A percentile compares a stretch with the other conserved stretches of the same genome.
phyloP scores from a whole-genome alignment of 2,888 invertebrate genomes.

The Phaonia tiefii region DNA sequence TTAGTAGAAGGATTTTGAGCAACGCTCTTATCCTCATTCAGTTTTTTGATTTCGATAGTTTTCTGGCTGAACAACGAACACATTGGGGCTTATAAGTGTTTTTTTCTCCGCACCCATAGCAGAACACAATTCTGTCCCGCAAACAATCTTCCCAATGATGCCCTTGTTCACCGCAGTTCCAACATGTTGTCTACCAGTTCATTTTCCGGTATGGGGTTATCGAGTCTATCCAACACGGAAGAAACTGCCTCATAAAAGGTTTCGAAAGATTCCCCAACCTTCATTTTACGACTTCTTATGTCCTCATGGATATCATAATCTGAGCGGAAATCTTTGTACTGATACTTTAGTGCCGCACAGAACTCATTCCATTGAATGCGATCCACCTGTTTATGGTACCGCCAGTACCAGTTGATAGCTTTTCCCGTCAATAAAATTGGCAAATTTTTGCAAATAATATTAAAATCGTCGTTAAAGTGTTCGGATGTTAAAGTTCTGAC shows the following conservation, averaged over 20 bases:
- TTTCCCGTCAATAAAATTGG: constrained; percentile 38
- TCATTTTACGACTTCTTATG: constrained; percentile 50
- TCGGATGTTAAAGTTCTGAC: constrained; percentile 14
- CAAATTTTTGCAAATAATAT: constrained; percentile 42
- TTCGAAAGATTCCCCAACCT: not conserved
- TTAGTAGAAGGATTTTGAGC: too few species aligned
- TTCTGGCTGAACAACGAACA: too few species aligned
- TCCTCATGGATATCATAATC: constrained; percentile 45
- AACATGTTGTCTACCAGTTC: constrained; percentile 16
- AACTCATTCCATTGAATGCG: constrained; percentile 39
- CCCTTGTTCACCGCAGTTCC: not conserved
- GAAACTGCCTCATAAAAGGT: constrained; percentile 1
- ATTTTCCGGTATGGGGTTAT: constrained; percentile 6
- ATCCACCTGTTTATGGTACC: constrained; percentile 22
- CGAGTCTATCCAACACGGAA: constrained; percentile 25
- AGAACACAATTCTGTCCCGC: not conserved
- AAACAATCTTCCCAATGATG: not conserved
- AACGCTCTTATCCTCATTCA: too few species aligned
- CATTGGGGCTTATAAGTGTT: not conserved
- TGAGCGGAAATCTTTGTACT: constrained; percentile 44
- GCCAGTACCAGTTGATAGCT: constrained; percentile 36
- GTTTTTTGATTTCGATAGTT: too few species aligned
- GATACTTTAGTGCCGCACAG: constrained; percentile 29
- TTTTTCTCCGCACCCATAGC: constrained; percentile 4
- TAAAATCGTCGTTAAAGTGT: constrained; percentile 43